Base-by-base conservation (phyloP, 35 echinoderm and acorn worm genomes). In the Diadema setosum region DNA sequence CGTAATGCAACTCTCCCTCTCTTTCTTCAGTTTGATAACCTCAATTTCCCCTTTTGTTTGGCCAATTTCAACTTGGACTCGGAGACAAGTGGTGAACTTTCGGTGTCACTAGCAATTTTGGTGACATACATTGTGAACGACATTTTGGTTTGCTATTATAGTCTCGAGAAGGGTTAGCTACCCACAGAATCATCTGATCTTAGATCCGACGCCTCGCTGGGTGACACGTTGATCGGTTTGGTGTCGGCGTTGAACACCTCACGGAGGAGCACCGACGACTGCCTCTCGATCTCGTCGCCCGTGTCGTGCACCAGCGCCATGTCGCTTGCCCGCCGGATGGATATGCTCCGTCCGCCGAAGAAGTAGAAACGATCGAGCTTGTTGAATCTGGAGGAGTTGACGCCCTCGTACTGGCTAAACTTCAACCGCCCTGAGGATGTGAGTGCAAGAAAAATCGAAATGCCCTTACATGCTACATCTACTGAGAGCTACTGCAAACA, bases 101-200 rank as follows among this genome's bases (percentile, higher is more conserved):
- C n/a, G n/a, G n/a, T n/a, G n/a, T n/a, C n/a, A n/a, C n/a, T n/a
- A n/a, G n/a, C n/a, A n/a, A n/a, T n/a, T n/a, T n/a, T n/a, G n/a
- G n/a, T n/a, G n/a, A n/a, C n/a, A n/a, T n/a, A n/a, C n/a, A n/a
- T n/a, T n/a, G n/a, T n/a, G n/a, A n/a, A n/a, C n/a, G n/a, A n/a
- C n/a, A n/a, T n/a, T n/a, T n/a, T n/a, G n/a, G n/a, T n/a, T n/a
- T n/a, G n/a, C n/a, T n/a, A n/a, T n/a, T n/a, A n/a, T n/a, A n/a
- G n/a, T n/a, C n/a, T n/a, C n/a, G n/a, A n/a, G n/a, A n/a, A n/a
- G n/a, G n/a, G n/a, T n/a, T 67, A 67, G 5, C 63, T 90, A n/a
- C n/a, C n/a, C 87, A 97, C 95, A 39, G 83, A 61, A 46, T 97
- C 86, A 46, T 97, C 95, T 5, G 95, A 97, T n/a, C 95, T 82